Base-by-base conservation (phyloP, 2,797 vertebrate species). In the Salarias fasciatus region DNA sequence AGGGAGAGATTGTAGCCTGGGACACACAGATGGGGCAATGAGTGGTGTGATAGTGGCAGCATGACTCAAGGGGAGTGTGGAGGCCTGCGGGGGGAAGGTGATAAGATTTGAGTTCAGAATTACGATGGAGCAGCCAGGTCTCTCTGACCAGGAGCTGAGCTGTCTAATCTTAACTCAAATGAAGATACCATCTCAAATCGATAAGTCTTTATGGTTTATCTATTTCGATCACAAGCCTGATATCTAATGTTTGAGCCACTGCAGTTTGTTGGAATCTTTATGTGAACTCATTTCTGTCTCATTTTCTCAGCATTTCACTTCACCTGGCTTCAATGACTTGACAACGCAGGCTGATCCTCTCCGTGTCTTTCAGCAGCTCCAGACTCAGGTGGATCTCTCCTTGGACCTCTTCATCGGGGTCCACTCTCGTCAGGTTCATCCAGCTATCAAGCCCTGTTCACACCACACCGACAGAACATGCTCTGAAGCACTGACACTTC, bases 311-410 rank as follows among this genome's bases (percentile, higher is more conserved):
- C 14, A 41, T 52, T 61, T n/a, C 13, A 3, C 41, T 53, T 80
- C 81, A 95, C 95, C 95, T 96, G 84, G 95, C 95, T 87, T 95
- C 91, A 0, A 95, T 91, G 72, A 97, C 84, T 24, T 93, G 93
- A 65, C 96, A 97, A 53, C 83, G 87, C 53, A 98, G 89, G 43
- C 80, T 83, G 37, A 85, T 82, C 0, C 88, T 92, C 36, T 86
- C 85, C 5, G 63, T 45, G 0, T 80, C 90, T 72, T 91, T 81
- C 13, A 90, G 82, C 3, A 96, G 82, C 68, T 79, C 75, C 79
- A 97, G 79, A 2, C 91, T 91, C 77, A 96, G 79, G n/a, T 91
- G 92, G 82, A 97, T 92, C 88, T 98, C 95, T 0, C 96, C 96
- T 85, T 97, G 96, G 50, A 97, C 94, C 81, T 98, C 96, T 1